Percentiles rank a stretch among this genome's conserved stretches.
phyloP scores from a whole-genome alignment of 2,888 invertebrate genomes.

The Agrotis segetum region DNA sequence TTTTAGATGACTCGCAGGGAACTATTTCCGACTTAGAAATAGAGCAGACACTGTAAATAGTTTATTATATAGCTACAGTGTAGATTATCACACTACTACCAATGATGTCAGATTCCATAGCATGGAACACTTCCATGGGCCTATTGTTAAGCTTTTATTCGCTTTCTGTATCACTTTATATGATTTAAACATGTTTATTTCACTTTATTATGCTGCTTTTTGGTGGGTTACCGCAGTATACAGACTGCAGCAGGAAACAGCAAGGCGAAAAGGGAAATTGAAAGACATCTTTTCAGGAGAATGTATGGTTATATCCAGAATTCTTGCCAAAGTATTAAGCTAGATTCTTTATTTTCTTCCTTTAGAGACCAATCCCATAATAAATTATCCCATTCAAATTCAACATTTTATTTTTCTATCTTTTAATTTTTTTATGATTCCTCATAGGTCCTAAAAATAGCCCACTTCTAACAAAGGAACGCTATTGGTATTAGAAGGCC shows the following conservation, averaged over 20 bases:
- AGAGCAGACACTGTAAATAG: constrained; percentile 69
- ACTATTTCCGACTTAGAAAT: constrained; percentile 76
- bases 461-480: constrained; percentile 58
- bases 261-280: constrained; percentile 96
- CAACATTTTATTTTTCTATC: constrained; percentile 46
- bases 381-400: constrained; percentile 57
- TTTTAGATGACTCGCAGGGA: constrained; percentile 74
- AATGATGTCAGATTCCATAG: constrained; percentile 81
- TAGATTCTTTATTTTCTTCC: constrained; percentile 82
- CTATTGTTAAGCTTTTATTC: constrained; percentile 87
- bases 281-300: constrained; percentile 96
- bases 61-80: constrained; percentile 62
- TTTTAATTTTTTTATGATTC: constrained; percentile 61
- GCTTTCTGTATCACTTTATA: constrained; percentile 87
- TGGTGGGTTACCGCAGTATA: constrained; percentile 93
- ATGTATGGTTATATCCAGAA: constrained; percentile 93
- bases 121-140: constrained; percentile 84
- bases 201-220: constrained; percentile 92
- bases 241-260: constrained; percentile 94
- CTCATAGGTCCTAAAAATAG: constrained; percentile 70
- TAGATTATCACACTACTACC: constrained; percentile 75
- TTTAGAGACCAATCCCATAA: constrained; percentile 74
- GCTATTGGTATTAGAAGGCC: constrained; percentile 59
- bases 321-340: constrained; percentile 88
- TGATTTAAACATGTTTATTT: constrained; percentile 89